Evolutionary conservation across 2,797 vertebrate species (phyloP).

Genomic region (Erithacus rubecula): DNA sequence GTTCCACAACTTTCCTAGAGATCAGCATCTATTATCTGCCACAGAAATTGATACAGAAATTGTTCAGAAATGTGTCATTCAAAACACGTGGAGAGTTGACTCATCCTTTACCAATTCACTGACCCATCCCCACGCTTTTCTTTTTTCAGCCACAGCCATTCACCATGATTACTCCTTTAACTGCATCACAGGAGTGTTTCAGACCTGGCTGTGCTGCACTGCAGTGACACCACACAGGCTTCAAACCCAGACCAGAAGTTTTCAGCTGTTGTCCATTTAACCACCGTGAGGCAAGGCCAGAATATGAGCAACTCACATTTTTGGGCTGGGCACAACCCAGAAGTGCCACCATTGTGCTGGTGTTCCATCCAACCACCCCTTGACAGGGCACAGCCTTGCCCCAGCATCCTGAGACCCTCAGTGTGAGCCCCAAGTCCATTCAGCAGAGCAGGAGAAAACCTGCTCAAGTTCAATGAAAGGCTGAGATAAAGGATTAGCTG

Average conservation of each 20-base stretch:
- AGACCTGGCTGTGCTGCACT: neutral
- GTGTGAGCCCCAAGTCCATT: neutral
- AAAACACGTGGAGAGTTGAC: neutral
- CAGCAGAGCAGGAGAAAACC: neutral
- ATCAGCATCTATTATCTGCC: neutral
- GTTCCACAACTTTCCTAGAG: neutral
- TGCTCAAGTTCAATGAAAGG: neutral
- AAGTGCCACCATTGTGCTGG: neutral
- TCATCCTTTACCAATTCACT: neutral
- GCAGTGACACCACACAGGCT: neutral
- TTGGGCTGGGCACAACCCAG: neutral
- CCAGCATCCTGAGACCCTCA: neutral
- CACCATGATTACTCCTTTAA: neutral
- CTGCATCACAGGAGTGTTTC: neutral
- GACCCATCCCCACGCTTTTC: neutral
- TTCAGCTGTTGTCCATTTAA: neutral
- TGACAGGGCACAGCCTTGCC: neutral
- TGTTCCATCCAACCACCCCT: neutral
- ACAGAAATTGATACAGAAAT: neutral
- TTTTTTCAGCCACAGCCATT: neutral
- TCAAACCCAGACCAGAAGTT: neutral
- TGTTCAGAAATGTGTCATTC: neutral
- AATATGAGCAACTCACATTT: accelerated
- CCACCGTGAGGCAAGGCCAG: neutral
- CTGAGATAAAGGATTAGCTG: neutral